Evolutionary conservation across 2,888 invertebrate species (phyloP), one percentile per base, ranked within the genome.

Genomic region (Nomada hirtipes): DNA sequence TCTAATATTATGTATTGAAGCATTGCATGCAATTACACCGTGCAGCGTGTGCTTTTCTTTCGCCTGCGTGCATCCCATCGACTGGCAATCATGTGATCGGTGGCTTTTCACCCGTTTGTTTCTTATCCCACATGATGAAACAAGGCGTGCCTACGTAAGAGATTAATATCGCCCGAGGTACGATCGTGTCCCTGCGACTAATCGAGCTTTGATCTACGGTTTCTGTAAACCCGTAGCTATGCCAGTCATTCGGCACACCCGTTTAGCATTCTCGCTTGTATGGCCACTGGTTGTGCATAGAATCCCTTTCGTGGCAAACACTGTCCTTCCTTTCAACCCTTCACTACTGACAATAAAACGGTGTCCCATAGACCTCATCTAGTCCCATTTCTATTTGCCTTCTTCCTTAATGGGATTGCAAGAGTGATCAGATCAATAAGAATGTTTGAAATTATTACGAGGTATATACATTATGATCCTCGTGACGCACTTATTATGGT

Each of bases 231-330:
- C 57, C 61, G 74, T 29, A 76, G 78, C 65, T 84, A 86, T 86
- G 86, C 69, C 70, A 81, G 71, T 69, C 80, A 81, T 81, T 86
- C 75, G 86, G 77, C 86, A 72, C 86, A 76, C 86, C 86, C 81
- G 80, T 63, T 55, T 69, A 74, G 61, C 67, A 61, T 60, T 76
- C 75, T 55, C 72, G 63, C 68, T 72, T 42, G 52, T 80, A 71
- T 52, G 59, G 74, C 74, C 71, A 57, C 60, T 29, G 50, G 70
- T 69, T 67, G 64, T 59, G 36, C 59, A 55, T 55, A 18, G 20
- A 15, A 57, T 65, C 44, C 20, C 65, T 47, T 29, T 57, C 65
- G 2, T 15, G 20, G 4, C 61, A n/a, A 13, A 42, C 36, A 18
- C 9, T 10, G 2, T 44, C 29, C 23, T 55, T 20, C 65, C 65